phyloP scores from a whole-genome alignment of 2,888 invertebrate genomes.

The Neoascia interrupta region DNA sequence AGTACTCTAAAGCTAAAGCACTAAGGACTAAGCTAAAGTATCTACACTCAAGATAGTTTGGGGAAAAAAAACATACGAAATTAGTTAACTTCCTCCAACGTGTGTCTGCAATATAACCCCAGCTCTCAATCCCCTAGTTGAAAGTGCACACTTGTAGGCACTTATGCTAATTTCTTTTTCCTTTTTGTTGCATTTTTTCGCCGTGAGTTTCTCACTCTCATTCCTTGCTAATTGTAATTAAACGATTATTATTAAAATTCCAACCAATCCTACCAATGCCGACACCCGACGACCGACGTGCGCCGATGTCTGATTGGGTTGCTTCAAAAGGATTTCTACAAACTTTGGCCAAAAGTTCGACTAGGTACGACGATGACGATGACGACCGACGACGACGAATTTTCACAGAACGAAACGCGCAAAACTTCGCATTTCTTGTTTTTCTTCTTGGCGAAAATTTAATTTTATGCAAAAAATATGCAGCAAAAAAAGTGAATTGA shows the following conservation, averaged over 20 bases:
- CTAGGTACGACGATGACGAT: not conserved
- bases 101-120: too few relatives aligned
- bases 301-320: not conserved
- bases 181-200: not conserved
- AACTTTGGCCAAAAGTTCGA: constrained; percentile 16
- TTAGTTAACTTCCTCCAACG: not conserved
- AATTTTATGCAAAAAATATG: constrained; percentile 6
- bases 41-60: too few relatives aligned
- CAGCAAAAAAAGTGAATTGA: not conserved
- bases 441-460: constrained; percentile 2
- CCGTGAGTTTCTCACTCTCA: not conserved
- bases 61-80: not conserved
- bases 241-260: constrained; percentile 55
- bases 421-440: constrained; percentile 15
- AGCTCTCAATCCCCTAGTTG: too few relatives aligned
- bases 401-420: constrained; percentile 27
- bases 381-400: constrained; percentile 7
- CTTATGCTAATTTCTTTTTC: constrained; percentile 17
- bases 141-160: not conserved
- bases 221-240: constrained; percentile 47
- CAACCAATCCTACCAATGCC: not conserved
- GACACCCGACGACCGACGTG: not conserved
- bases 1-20: too few relatives aligned
- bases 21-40: too few relatives aligned
- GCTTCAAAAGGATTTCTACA: constrained; percentile 1